Conservation (phyloP, 2,888 invertebrate species). For the Aproaerema taeniolella region DNA sequence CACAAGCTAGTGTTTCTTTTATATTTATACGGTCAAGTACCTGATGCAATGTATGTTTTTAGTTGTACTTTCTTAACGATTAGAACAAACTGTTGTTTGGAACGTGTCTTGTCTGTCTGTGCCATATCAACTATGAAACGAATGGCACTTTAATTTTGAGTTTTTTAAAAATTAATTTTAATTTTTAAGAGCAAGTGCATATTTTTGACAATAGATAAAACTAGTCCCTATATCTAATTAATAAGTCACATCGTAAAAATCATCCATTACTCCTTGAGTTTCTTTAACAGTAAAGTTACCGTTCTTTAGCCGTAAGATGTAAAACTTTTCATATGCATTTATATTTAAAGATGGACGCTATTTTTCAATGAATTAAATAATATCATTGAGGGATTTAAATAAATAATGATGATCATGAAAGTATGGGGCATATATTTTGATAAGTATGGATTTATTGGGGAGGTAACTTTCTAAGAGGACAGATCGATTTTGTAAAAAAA, state of each 20-base stretch:
- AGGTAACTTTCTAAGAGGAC: conserved; percentile 36
- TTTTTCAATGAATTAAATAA: conserved; percentile 43
- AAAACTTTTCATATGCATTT: conserved; percentile 33
- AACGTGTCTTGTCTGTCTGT: conserved; percentile 39
- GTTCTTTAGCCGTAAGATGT: conserved; percentile 45
- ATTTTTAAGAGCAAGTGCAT: conserved; percentile 27
- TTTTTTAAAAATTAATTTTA: no score
- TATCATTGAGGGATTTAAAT: conserved; percentile 37
- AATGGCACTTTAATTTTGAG: conserved; percentile 32
- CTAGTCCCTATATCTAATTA: conserved; percentile 48
- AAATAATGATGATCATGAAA: conserved; percentile 29
- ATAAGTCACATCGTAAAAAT: no score
- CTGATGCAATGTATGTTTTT: conserved; percentile 58
- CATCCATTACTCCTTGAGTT: no score
- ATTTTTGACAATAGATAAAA: conserved; percentile 37
- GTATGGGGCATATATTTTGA: conserved; percentile 69
- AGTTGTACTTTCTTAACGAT: conserved; percentile 41
- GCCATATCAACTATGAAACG: conserved; percentile 39
- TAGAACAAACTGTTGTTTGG: conserved; percentile 31
- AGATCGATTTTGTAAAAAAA: conserved; percentile 41
- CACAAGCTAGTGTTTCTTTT: conserved; percentile 38
- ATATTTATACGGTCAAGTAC: conserved; percentile 41
- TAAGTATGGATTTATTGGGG: conserved; percentile 64
- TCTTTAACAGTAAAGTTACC: conserved; percentile 35
- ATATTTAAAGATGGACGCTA: conserved; percentile 43